Evolutionary conservation across 2,113 vertebrate species (phyloP).

Genomic region (Laticauda laticaudata): DNA sequence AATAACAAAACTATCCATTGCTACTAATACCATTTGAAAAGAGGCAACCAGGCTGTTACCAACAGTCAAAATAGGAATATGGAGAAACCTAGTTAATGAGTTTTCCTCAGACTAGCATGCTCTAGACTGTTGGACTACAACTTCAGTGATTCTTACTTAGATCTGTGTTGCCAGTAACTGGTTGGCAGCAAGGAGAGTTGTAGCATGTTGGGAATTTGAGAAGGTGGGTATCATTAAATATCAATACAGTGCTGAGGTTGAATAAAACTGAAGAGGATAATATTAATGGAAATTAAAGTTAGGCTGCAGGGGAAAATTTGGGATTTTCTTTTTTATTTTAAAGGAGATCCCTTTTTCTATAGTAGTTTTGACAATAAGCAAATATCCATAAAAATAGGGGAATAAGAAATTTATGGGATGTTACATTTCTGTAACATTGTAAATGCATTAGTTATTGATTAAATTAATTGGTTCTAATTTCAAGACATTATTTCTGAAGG

Average conservation of each 20-base stretch:
- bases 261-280: background rate
- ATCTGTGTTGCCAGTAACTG: background rate
- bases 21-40: background rate
- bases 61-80: background rate
- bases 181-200: background rate
- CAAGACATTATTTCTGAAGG: background rate
- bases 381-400: constrained; percentile 17
- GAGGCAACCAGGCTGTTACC: background rate
- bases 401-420: background rate
- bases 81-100: constrained; percentile 10
- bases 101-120: background rate
- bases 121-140: background rate
- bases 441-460: background rate
- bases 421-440: background rate
- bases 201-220: background rate
- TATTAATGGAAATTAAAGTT: background rate
- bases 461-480: background rate
- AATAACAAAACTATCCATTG: constrained; percentile 2
- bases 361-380: constrained; percentile 11
- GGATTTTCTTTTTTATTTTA: background rate
- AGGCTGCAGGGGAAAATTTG: constrained; percentile 7
- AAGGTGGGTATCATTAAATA: background rate
- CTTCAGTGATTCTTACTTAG: background rate
- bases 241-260: background rate
- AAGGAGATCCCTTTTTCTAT: constrained; percentile 1